A percentile compares a stretch with the other conserved stretches of the same genome.
Conservation (phyloP, 2,113 vertebrate genomes). For the Trachemys scripta region DNA sequence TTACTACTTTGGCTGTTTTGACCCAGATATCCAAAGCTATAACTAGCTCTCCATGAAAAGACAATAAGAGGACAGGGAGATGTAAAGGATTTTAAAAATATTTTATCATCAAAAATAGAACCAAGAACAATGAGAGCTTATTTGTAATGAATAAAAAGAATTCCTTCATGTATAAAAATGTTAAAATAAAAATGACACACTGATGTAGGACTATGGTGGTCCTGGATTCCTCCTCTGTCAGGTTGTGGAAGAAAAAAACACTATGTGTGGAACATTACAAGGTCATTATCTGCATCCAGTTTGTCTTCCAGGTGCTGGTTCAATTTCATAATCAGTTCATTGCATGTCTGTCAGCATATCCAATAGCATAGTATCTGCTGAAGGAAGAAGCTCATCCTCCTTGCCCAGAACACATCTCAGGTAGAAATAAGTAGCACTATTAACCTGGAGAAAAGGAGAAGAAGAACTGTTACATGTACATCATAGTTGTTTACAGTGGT, state of each 20-base stretch:
- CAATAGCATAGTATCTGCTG: not conserved
- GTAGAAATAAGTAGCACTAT: not conserved
- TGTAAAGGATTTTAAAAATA: not conserved
- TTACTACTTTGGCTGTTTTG: not conserved
- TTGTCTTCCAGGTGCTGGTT: constrained; percentile 8
- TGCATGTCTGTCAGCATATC: not conserved
- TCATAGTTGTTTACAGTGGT: not conserved
- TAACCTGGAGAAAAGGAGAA: constrained; percentile 55
- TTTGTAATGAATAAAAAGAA: not conserved
- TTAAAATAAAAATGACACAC: not conserved
- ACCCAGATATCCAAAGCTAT: not conserved
- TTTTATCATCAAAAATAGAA: constrained; percentile 61
- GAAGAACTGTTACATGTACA: not conserved
- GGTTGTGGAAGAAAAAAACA: not conserved
- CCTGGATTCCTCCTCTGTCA: constrained; percentile 33
- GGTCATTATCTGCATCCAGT: not conserved
- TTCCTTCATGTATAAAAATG: not conserved
- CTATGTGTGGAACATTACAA: not conserved
- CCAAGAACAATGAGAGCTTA: not conserved
- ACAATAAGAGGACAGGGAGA: constrained; percentile 30
- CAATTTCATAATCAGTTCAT: not conserved
- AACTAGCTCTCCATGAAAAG: not conserved
- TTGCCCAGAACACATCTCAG: not conserved
- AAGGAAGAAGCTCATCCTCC: not conserved
- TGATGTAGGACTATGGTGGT: not conserved